Conservation (phyloP, 2,113 vertebrate genomes). For the Oncorhynchus kisutch region DNA sequence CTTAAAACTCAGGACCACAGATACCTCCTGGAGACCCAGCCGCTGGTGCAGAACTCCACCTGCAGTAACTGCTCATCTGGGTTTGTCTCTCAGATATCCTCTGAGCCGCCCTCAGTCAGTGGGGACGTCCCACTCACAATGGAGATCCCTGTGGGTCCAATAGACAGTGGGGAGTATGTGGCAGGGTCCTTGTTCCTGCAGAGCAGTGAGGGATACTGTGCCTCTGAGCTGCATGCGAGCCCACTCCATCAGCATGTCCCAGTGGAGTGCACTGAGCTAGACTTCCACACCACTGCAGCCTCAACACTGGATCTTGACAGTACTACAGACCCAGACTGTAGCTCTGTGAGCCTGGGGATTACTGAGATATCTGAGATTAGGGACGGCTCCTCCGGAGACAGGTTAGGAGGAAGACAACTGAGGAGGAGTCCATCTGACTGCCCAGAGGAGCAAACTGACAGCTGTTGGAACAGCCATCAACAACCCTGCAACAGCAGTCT, state of each 20-base stretch:
- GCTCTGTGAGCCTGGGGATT: not conserved
- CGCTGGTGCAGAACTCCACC: slow-evolving; percentile 48
- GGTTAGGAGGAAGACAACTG: not conserved
- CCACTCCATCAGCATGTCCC: slow-evolving; percentile 59
- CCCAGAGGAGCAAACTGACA: not conserved
- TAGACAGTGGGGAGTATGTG: not conserved
- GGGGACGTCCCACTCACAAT: fast-evolving
- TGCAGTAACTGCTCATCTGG: slow-evolving; percentile 31
- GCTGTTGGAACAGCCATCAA: not conserved
- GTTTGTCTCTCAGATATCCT: slow-evolving; percentile 17
- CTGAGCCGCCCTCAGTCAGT: slow-evolving; percentile 11
- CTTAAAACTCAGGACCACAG: slow-evolving; percentile 24
- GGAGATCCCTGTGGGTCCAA: not conserved
- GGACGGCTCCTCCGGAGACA: not conserved
- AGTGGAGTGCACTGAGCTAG: slow-evolving; percentile 81
- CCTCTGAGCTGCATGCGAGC: slow-evolving; percentile 63
- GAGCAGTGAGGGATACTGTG: slow-evolving; percentile 56
- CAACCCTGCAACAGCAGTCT: not conserved
- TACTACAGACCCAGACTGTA: slow-evolving; percentile 45
- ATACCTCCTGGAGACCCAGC: slow-evolving; percentile 53
- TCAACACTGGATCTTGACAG: slow-evolving; percentile 65
- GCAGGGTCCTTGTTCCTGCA: not conserved
- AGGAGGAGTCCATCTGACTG: not conserved
- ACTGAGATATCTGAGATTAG: fast-evolving
- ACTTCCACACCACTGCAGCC: slow-evolving; percentile 63